Evolutionary conservation across 1,140 invertebrate genomes (phyloP).

Genomic region (Bombus polaris): DNA sequence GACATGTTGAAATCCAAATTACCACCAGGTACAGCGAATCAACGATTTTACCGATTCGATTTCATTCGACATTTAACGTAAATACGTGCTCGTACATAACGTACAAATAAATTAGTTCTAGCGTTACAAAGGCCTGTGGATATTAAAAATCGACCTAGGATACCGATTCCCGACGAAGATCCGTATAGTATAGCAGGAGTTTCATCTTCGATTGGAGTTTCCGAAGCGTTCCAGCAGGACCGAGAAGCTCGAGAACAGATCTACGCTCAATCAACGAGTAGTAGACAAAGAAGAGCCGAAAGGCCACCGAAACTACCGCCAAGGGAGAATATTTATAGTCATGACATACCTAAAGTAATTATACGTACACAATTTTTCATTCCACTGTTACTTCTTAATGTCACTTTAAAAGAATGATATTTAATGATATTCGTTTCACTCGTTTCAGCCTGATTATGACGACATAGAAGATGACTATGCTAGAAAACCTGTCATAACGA

Average conservation of each 20-base stretch:
- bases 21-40: conserved; percentile 87
- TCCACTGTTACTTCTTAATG: background rate
- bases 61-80: too few species aligned
- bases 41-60: background rate
- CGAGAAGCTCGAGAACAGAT: conserved; percentile 87
- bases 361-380: background rate
- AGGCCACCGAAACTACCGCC: conserved; percentile 96
- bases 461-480: conserved; percentile 88
- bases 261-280: conserved; percentile 73
- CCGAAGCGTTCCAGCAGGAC: conserved; percentile 71
- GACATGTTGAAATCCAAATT: conserved; percentile 97
- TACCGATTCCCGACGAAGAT: conserved; percentile 95
- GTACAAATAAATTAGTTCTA: conserved; percentile 69
- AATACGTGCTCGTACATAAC: background rate
- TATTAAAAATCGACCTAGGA: conserved; percentile 94
- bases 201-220: conserved; percentile 88
- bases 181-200: conserved; percentile 95
- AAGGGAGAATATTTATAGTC: conserved; percentile 91
- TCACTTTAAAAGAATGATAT: too few species aligned
- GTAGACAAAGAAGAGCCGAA: conserved; percentile 87
- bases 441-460: conserved; percentile 92
- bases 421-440: background rate
- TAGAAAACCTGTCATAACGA: conserved; percentile 71
- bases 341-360: conserved; percentile 93
- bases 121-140: conserved; percentile 90